Conservation (phyloP, 2,888 invertebrate species). For the Peribatodes rhomboidaria region DNA sequence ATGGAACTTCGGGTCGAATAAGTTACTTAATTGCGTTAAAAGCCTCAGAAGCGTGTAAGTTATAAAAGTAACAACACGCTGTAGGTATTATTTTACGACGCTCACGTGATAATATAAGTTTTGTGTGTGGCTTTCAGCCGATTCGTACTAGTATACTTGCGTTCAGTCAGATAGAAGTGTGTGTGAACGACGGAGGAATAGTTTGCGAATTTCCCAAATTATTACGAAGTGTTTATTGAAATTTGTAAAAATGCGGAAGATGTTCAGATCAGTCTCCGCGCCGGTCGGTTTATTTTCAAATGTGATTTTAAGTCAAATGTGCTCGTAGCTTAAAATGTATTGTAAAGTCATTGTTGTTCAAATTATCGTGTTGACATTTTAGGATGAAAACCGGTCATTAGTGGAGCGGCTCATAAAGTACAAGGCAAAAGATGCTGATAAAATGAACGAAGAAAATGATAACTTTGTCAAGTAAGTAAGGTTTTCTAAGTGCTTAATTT, state of each 20-base stretch:
- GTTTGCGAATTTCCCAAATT: conserved; percentile 20
- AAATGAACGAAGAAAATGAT: conserved; percentile 98
- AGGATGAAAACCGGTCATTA: conserved; percentile 95
- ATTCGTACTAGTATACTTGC: conserved; percentile 61
- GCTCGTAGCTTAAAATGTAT: not conserved
- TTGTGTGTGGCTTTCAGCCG: conserved; percentile 69
- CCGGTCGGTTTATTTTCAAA: conserved; percentile 19
- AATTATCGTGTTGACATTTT: conserved; percentile 63
- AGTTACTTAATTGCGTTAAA: conserved; percentile 48
- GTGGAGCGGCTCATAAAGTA: conserved; percentile 95
- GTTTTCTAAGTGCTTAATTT: conserved; percentile 39
- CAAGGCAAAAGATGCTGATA: conserved; percentile 98
- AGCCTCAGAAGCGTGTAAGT: conserved; percentile 41
- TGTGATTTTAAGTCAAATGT: not conserved
- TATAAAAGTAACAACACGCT: conserved; percentile 64
- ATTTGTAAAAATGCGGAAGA: conserved; percentile 40
- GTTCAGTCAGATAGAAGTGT: conserved; percentile 67
- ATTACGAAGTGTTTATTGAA: conserved; percentile 24
- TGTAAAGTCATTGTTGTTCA: conserved; percentile 6
- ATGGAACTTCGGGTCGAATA: conserved; percentile 34
- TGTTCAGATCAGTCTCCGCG: conserved; percentile 38
- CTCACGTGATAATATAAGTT: conserved; percentile 72
- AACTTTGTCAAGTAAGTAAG: conserved; percentile 93
- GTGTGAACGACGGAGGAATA: conserved; percentile 42
- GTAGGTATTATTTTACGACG: conserved; percentile 71